Evolutionary conservation across 2,797 vertebrate species (phyloP).

Genomic region (Phoebastria nigripes): DNA sequence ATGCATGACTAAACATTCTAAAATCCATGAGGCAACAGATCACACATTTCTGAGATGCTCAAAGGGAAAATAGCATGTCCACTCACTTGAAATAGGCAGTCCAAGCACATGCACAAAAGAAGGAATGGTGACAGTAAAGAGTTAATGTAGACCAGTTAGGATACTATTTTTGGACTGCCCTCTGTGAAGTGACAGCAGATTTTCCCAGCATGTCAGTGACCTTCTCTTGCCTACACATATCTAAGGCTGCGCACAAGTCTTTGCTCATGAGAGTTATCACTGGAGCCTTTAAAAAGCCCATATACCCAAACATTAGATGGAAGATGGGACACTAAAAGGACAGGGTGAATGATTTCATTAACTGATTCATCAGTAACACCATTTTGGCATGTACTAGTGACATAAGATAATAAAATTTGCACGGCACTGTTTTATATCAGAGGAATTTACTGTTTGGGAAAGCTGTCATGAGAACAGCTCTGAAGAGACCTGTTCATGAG

Average conservation of each 20-base stretch:
- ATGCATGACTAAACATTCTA: neutral
- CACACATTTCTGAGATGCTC: neutral
- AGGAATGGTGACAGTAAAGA: neutral
- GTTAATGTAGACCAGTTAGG: neutral
- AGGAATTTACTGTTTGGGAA: neutral
- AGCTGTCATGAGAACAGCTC: neutral
- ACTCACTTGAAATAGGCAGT: neutral
- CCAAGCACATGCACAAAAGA: neutral
- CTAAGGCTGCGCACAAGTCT: neutral
- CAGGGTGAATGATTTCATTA: neutral
- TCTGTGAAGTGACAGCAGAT: neutral
- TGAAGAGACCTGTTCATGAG: neutral
- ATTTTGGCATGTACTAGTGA: neutral
- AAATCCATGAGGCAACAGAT: neutral
- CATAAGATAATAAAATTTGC: neutral
- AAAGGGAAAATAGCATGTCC: neutral
- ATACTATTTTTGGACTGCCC: neutral
- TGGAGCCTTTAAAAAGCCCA: neutral
- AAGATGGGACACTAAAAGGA: neutral
- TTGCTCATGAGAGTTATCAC: neutral
- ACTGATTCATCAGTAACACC: neutral
- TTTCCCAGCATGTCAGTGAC: neutral
- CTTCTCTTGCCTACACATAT: neutral
- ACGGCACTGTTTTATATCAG: neutral
- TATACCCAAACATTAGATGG: neutral